Percentiles rank a stretch among this genome's conserved stretches.
These are phyloP conservation scores for Whitmania pigra DNA, from an alignment of 1,140 invertebrate species.

Conservation along the genomic window DNA sequence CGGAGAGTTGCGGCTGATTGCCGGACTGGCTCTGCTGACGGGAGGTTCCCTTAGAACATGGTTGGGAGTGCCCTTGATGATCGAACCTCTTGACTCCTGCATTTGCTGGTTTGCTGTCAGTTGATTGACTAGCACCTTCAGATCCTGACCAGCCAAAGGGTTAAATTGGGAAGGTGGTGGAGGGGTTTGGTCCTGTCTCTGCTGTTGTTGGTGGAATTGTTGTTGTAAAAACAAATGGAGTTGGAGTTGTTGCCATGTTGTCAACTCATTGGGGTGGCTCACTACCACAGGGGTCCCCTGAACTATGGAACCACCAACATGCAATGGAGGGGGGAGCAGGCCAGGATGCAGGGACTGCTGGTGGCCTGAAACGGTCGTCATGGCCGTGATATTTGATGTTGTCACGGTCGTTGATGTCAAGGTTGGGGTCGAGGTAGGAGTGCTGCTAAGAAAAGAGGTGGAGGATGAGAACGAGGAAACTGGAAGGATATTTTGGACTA, in stretches of 20 bases:
- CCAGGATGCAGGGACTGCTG: neutral
- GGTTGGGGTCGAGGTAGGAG: neutral
- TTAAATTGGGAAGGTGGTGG: neutral
- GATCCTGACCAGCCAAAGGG: neutral
- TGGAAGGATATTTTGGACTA: too few species aligned
- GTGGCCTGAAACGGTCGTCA: neutral
- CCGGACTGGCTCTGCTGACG: neutral
- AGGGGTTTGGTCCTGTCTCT: neutral
- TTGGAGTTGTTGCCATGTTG: neutral
- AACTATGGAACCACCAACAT: neutral
- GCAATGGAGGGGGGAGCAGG: neutral
- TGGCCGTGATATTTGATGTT: neutral
- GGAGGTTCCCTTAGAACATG: neutral
- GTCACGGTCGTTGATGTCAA: neutral
- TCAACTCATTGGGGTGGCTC: neutral
- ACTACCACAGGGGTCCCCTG: neutral
- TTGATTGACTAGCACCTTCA: neutral
- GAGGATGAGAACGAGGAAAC: too few species aligned
- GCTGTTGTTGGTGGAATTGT: neutral
- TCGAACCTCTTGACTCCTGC: neutral
- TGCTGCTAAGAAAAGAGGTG: too few species aligned
- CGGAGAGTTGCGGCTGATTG: neutral
- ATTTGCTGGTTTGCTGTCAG: neutral
- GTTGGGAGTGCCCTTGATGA: conserved; percentile 6
- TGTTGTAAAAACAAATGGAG: neutral